A percentile compares a stretch with the other conserved stretches of the same genome.
These are phyloP conservation scores for Cotesia congregata DNA, from an alignment of 2,888 invertebrate species.

Conservation along the genomic window DNA sequence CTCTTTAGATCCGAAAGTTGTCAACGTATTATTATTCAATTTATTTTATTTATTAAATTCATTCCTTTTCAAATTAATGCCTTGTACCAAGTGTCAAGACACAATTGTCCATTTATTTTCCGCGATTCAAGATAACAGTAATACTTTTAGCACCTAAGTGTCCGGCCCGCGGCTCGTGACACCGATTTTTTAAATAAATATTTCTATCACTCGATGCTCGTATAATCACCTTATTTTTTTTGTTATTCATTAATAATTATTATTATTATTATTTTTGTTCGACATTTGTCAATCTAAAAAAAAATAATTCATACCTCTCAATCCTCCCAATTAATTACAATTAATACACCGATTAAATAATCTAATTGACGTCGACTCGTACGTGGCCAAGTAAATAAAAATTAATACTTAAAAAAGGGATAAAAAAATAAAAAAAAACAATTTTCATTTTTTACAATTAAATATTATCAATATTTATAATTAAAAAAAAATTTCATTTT, in stretches of 20 bases:
- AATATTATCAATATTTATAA: background rate
- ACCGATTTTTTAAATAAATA: conserved; percentile 25
- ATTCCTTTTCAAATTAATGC: conserved; percentile 41
- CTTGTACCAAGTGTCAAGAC: conserved; percentile 47
- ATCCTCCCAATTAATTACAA: too few relatives aligned
- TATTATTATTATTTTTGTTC: background rate
- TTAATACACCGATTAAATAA: background rate
- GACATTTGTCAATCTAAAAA: too few relatives aligned
- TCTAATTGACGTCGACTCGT: background rate
- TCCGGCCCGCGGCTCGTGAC: conserved; percentile 56
- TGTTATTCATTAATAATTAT: background rate
- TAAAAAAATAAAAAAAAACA: background rate
- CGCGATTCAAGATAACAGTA: conserved; percentile 53
- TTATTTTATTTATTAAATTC: conserved; percentile 2
- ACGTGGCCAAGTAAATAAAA: background rate
- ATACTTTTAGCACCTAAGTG: conserved; percentile 65
- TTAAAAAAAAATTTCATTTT: background rate
- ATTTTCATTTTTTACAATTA: conserved; percentile 3
- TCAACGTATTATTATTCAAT: conserved; percentile 2
- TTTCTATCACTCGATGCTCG: conserved; percentile 7
- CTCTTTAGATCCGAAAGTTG: conserved; percentile 28
- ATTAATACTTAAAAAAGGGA: background rate
- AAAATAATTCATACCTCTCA: too few relatives aligned
- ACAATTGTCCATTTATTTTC: conserved; percentile 49
- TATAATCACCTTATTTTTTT: background rate